Evolutionary conservation across 2,113 vertebrate species (phyloP).

Genomic region (Petaurus breviceps): DNA sequence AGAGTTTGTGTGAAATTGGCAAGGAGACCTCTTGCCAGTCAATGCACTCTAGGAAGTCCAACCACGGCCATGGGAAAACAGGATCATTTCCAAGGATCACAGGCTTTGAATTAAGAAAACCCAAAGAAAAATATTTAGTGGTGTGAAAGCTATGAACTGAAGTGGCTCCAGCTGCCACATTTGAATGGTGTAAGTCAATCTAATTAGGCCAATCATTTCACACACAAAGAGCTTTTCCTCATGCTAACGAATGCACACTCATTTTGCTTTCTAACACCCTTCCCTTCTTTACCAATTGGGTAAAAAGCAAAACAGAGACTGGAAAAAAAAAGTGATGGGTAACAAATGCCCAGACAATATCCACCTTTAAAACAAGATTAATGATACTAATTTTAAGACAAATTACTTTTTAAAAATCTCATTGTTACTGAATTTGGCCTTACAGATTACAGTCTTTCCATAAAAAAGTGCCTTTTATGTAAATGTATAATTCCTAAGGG

Average conservation of each 20-base stretch:
- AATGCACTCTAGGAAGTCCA: slow-evolving; percentile 64
- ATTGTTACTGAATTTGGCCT: slow-evolving; percentile 11
- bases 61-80: slow-evolving; percentile 60
- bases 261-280: slow-evolving; percentile 40
- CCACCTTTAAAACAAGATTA: slow-evolving; percentile 72
- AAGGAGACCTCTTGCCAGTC: slow-evolving; percentile 11
- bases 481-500: neutral
- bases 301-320: slow-evolving; percentile 47
- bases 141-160: slow-evolving; percentile 64
- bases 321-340: slow-evolving; percentile 20
- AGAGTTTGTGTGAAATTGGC: slow-evolving; percentile 31
- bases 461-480: slow-evolving; percentile 62
- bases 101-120: slow-evolving; percentile 62
- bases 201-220: neutral
- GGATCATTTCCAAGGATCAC: slow-evolving; percentile 73
- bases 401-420: slow-evolving; percentile 66
- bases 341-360: slow-evolving; percentile 68
- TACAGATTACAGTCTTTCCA: slow-evolving; percentile 52
- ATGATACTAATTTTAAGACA: slow-evolving; percentile 65
- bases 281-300: slow-evolving; percentile 59
- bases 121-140: slow-evolving; percentile 67
- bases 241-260: slow-evolving; percentile 55
- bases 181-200: slow-evolving; percentile 5
- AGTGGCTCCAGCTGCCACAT: neutral
- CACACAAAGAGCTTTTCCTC: slow-evolving; percentile 40